These are phyloP conservation scores for Leptothorax acervorum DNA, from an alignment of 2,888 invertebrate genomes.

Conservation along the genomic window DNA sequence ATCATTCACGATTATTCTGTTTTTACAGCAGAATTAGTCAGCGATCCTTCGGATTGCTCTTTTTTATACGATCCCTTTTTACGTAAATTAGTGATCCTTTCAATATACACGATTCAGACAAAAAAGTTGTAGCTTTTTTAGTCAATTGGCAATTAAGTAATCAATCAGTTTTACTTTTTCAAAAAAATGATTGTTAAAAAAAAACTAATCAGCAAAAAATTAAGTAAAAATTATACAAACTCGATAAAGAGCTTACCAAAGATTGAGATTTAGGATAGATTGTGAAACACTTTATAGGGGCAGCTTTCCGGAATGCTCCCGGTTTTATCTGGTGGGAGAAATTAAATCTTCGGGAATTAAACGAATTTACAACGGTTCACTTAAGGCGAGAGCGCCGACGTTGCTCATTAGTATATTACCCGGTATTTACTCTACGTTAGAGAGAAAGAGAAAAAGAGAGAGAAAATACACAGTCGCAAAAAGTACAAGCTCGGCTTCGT, in stretches of 20 bases:
- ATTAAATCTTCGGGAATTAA: constrained; percentile 52
- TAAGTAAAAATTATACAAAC: background rate
- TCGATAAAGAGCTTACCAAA: background rate
- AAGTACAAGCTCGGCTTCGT: constrained; percentile 17
- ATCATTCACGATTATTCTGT: background rate
- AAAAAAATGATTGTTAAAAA: background rate
- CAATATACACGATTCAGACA: background rate
- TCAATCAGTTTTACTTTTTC: background rate
- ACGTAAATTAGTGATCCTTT: background rate
- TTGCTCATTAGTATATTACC: constrained; percentile 42
- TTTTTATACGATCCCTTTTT: background rate
- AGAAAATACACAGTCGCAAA: background rate
- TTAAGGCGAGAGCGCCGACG: constrained; percentile 40
- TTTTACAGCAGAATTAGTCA: background rate
- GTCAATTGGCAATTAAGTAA: background rate
- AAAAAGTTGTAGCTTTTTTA: background rate
- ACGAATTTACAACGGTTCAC: constrained; percentile 45
- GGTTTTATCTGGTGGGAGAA: constrained; percentile 25
- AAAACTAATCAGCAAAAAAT: background rate
- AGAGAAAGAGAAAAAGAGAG: background rate
- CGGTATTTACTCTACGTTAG: constrained; percentile 17
- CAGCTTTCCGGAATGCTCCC: background rate
- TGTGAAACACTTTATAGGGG: background rate
- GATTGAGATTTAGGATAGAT: background rate
- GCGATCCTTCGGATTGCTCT: background rate